Conservation (phyloP, 2,113 vertebrate species). For the Benitochromis conjunctus region DNA sequence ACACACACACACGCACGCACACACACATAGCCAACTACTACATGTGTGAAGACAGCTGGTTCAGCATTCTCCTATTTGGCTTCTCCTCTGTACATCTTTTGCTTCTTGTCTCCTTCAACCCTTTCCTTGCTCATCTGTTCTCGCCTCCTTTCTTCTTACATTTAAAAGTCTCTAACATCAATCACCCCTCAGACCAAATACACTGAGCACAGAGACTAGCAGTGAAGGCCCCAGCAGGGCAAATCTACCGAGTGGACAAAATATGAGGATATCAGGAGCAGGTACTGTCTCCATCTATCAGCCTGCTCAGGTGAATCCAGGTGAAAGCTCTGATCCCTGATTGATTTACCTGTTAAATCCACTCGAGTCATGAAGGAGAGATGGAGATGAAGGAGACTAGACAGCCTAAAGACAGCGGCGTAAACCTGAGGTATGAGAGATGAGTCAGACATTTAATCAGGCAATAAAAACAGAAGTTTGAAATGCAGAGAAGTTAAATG, state of each 20-base stretch:
- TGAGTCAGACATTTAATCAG: background rate
- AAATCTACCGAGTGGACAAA: slow-evolving; percentile 42
- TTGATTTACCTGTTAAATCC: slow-evolving; percentile 50
- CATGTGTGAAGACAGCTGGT: slow-evolving; percentile 30
- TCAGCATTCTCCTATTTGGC: slow-evolving; percentile 37
- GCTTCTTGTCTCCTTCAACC: background rate
- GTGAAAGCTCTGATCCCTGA: slow-evolving; percentile 44
- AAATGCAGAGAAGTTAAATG: background rate
- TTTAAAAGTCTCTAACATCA: slow-evolving; percentile 45
- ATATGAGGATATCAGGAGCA: slow-evolving; percentile 51
- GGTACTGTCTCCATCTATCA: slow-evolving; percentile 53
- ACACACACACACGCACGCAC: background rate
- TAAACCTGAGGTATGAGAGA: background rate
- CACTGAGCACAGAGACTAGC: slow-evolving; percentile 5
- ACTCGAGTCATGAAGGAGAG: slow-evolving; percentile 13
- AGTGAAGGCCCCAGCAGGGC: slow-evolving; percentile 22
- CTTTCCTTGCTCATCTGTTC: slow-evolving; percentile 3
- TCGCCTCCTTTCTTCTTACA: slow-evolving; percentile 12
- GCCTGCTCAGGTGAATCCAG: slow-evolving; percentile 50
- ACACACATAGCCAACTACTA: background rate
- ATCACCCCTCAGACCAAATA: slow-evolving; percentile 44
- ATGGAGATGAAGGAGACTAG: slow-evolving; percentile 19
- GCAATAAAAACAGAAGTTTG: background rate
- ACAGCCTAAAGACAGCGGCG: background rate
- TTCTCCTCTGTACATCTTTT: background rate